These are phyloP conservation scores for Artemia franciscana DNA, from an alignment of 1,140 invertebrate species.

Conservation along the genomic window DNA sequence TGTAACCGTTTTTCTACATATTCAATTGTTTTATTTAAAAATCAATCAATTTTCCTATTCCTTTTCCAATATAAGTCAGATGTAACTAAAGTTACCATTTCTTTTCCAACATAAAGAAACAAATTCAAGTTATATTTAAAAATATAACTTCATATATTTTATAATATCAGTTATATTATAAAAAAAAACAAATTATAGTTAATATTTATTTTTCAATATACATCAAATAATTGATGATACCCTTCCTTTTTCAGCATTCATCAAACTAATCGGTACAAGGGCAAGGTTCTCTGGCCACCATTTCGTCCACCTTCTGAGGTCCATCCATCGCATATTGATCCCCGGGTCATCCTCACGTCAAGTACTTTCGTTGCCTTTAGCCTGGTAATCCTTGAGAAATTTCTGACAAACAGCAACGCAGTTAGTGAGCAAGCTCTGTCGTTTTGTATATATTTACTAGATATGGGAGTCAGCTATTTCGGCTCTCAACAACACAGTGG, in stretches of 20 bases:
- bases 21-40: too few relatives aligned
- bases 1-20: too few relatives aligned
- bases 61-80: too few relatives aligned
- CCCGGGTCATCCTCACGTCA: slow-evolving; percentile 37
- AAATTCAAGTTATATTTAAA: too few relatives aligned
- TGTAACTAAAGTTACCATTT: too few relatives aligned
- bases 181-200: too few relatives aligned
- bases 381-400: slow-evolving; percentile 59
- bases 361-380: slow-evolving; percentile 63
- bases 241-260: slow-evolving; percentile 28
- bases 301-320: slow-evolving; percentile 42
- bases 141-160: too few relatives aligned
- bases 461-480: slow-evolving; percentile 45
- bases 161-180: too few relatives aligned
- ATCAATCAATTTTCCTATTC: too few relatives aligned
- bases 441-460: slow-evolving; percentile 58
- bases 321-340: slow-evolving; percentile 40
- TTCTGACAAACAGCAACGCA: slow-evolving; percentile 32
- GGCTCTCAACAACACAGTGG: slow-evolving; percentile 16
- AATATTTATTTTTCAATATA: too few relatives aligned
- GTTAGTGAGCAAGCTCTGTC: slow-evolving; percentile 64
- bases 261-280: slow-evolving; percentile 36
- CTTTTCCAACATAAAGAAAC: too few relatives aligned
- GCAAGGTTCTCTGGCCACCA: slow-evolving; percentile 51
- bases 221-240: too few relatives aligned